Percentiles rank a stretch among this genome's conserved stretches.
Evolutionary conservation across 2,113 vertebrate genomes (phyloP).

Genomic region (Poecile atricapillus): DNA sequence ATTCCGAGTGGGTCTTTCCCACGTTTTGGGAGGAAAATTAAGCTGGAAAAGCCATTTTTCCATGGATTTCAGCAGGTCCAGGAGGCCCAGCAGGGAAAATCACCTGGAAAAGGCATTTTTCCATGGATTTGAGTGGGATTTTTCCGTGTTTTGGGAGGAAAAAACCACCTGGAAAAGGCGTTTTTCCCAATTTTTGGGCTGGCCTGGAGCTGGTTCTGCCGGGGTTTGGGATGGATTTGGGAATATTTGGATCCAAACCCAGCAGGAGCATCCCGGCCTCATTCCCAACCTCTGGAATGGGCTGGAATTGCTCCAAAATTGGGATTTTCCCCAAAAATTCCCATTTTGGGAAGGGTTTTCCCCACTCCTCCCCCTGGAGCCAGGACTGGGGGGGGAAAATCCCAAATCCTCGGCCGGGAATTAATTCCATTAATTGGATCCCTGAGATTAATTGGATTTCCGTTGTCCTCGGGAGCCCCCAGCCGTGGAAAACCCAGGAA

Average conservation of each 20-base stretch:
- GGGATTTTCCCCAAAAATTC: not conserved
- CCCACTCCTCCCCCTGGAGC: too few relatives aligned
- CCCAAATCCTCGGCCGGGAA: not conserved
- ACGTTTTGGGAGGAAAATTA: not conserved
- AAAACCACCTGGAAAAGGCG: not conserved
- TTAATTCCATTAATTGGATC: not conserved
- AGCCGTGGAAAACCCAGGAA: not conserved
- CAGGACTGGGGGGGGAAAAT: not conserved
- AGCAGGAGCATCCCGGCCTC: not conserved
- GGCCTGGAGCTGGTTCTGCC: not conserved
- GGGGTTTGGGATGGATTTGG: not conserved
- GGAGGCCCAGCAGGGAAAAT: too few relatives aligned
- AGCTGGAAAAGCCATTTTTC: not conserved
- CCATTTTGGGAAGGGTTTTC: not conserved
- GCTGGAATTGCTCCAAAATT: not conserved
- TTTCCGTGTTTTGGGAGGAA: not conserved
- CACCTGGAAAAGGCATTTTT: not conserved
- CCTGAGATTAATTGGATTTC: not conserved
- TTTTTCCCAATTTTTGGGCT: not conserved
- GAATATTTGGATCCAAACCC: not conserved
- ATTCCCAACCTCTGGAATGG: not conserved
- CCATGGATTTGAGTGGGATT: not conserved
- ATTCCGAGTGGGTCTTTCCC: not conserved
- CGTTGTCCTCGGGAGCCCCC: not conserved
- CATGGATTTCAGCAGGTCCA: not conserved